Conservation (phyloP, 1,140 invertebrate species). For the Cherax quadricarinatus region DNA sequence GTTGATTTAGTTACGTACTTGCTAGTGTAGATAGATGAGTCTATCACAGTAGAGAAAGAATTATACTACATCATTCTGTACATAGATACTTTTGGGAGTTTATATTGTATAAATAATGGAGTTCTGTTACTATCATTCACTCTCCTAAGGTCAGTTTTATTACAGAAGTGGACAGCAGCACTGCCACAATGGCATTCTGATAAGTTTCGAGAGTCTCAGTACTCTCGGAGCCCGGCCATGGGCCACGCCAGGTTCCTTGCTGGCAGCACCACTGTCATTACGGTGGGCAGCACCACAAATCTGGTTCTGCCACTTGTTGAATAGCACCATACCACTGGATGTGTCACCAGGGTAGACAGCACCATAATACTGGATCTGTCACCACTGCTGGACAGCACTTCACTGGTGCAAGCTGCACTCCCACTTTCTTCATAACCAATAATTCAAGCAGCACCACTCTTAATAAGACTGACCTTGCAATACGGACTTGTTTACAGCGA, state of each 20-base stretch:
- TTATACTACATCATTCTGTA: background rate
- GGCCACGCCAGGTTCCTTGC: background rate
- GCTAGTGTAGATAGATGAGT: background rate
- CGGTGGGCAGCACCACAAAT: background rate
- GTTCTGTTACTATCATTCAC: slow-evolving; percentile 15
- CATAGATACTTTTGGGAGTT: background rate
- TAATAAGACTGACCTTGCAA: slow-evolving; percentile 46
- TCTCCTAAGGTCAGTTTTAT: slow-evolving; percentile 49
- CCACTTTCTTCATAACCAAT: background rate
- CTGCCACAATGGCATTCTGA: too few species aligned
- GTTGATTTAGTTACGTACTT: background rate
- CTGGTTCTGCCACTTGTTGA: too few species aligned
- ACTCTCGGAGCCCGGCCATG: too few species aligned
- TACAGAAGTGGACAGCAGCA: background rate
- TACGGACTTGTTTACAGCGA: background rate
- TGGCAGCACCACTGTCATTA: background rate
- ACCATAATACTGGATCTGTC: too few species aligned
- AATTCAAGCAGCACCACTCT: slow-evolving; percentile 7
- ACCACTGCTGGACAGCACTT: too few species aligned
- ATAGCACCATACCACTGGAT: too few species aligned
- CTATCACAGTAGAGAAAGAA: background rate
- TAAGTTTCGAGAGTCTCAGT: background rate
- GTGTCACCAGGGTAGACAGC: too few species aligned
- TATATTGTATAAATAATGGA: slow-evolving; percentile 24
- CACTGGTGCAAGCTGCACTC: background rate